Percentiles rank a stretch among this genome's conserved stretches.
phyloP scores from a whole-genome alignment of 2,797 vertebrate species.

The Nyctalus aviator region DNA sequence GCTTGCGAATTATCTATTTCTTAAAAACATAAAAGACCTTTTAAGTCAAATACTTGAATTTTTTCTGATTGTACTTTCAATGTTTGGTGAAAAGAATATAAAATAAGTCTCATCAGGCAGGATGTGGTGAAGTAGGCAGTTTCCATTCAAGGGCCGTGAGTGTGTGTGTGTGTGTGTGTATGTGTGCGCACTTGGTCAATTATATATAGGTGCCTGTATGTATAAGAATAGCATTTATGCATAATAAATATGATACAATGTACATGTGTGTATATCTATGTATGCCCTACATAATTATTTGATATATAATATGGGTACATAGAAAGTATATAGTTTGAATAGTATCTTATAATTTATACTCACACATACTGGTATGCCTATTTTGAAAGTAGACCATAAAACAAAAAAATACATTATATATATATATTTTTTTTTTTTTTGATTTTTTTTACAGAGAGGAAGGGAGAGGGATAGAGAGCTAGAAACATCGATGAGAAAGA shows the following conservation, averaged over 20 bases:
- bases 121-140: not conserved
- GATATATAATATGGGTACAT: not conserved
- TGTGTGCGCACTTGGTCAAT: not conserved
- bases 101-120: not conserved
- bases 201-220: not conserved
- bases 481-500: too few relatives aligned
- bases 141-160: not conserved
- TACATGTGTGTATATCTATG: not conserved
- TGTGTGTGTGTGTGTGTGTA: rapidly evolving
- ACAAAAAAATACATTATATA: not conserved
- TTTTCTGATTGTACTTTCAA: not conserved
- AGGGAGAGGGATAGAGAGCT: too few relatives aligned
- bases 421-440: too few relatives aligned
- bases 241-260: not conserved
- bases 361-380: not conserved
- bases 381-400: slow-evolving; percentile 50
- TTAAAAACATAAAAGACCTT: slow-evolving; percentile 26
- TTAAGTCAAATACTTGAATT: slow-evolving; percentile 36
- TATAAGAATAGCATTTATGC: not conserved
- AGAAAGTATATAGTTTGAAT: not conserved
- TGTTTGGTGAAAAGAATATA: not conserved
- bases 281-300: not conserved
- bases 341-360: not conserved
- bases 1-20: not conserved
- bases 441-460: too few relatives aligned